Percentiles rank a stretch among this genome's conserved stretches.
Conservation (phyloP, 1,140 invertebrate species). For the Monomorium pharaonis region DNA sequence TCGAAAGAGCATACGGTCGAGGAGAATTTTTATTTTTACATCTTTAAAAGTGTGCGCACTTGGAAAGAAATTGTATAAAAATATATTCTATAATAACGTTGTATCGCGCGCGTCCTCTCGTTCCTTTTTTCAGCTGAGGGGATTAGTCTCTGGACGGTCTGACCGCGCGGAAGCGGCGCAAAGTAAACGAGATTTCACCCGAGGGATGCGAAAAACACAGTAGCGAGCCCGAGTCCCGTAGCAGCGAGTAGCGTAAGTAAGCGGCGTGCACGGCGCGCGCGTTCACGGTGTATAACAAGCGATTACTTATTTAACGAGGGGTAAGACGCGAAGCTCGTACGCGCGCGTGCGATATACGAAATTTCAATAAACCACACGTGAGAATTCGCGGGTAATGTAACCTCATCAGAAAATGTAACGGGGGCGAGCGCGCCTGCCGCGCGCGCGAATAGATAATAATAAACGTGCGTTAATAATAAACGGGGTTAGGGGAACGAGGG, state of each 20-base stretch:
- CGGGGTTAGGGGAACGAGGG: conserved; percentile 50
- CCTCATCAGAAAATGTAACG: conserved; percentile 72
- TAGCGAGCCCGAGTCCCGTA: conserved; percentile 11
- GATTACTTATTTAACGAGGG: conserved; percentile 61
- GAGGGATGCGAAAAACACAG: conserved; percentile 47
- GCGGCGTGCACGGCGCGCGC: conserved; percentile 26
- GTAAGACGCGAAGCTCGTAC: conserved; percentile 8
- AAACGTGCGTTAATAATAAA: conserved; percentile 53
- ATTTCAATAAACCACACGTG: conserved; percentile 56
- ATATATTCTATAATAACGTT: conserved; percentile 3
- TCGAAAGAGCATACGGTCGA: too few species aligned
- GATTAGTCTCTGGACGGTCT: conserved; percentile 37
- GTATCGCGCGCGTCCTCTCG: neutral
- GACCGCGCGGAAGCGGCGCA: conserved; percentile 43
- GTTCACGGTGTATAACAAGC: conserved; percentile 48
- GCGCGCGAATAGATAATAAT: conserved; percentile 77
- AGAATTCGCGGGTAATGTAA: conserved; percentile 63
- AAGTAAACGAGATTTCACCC: conserved; percentile 60
- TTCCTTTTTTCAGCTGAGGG: neutral
- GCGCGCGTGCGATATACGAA: conserved; percentile 31
- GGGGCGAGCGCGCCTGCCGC: conserved; percentile 68
- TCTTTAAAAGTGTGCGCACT: neutral
- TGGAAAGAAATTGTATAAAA: neutral
- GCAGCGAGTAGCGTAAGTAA: conserved; percentile 32
- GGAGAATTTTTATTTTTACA: too few species aligned